Conservation (phyloP, 2,797 vertebrate species). For the Megalops cyprinoides region DNA sequence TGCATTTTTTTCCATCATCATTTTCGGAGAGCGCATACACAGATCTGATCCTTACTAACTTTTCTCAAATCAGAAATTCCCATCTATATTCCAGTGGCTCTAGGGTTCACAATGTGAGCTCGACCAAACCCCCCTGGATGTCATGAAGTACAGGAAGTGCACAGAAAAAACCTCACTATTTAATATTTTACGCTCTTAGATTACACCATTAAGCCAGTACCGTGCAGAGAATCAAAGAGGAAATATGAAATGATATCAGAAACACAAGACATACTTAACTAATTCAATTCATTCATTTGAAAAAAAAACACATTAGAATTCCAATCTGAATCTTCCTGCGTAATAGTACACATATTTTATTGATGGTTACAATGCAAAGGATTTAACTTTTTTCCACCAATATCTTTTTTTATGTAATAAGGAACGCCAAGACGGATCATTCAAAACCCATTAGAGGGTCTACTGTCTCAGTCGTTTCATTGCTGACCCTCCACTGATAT, state of each 20-base stretch:
- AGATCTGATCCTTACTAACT: constrained; percentile 41
- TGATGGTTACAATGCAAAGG: background rate
- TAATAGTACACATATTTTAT: no score
- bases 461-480: constrained; percentile 1
- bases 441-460: constrained; percentile 3
- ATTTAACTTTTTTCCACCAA: background rate
- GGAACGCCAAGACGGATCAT: background rate
- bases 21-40: background rate
- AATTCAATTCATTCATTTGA: no score
- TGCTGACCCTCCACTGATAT: background rate
- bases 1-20: constrained; percentile 58
- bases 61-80: constrained; percentile 49
- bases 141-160: background rate
- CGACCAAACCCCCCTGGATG: background rate
- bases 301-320: background rate
- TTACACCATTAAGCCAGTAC: background rate
- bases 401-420: background rate
- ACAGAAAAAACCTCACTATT: background rate
- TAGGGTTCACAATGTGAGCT: background rate
- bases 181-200: background rate
- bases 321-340: background rate
- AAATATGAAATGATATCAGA: background rate
- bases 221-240: background rate
- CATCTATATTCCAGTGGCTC: background rate
- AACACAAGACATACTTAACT: background rate